Percentiles rank a stretch among this genome's conserved stretches.
These are phyloP conservation scores for Lissocephala sabroskyi DNA, from an alignment of 2,888 invertebrate genomes.

Conservation along the genomic window DNA sequence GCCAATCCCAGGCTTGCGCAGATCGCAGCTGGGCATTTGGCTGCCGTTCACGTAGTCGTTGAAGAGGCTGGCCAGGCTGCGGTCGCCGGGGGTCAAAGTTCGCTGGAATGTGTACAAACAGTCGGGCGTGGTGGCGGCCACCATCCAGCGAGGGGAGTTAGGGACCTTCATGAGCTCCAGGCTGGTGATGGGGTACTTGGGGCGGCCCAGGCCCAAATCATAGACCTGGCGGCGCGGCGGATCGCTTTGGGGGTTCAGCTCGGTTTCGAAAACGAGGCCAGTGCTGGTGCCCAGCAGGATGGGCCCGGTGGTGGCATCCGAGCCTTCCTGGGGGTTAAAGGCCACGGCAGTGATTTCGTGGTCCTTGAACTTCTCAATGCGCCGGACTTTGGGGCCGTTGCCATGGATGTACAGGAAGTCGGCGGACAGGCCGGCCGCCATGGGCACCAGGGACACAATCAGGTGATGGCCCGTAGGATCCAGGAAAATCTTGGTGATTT, in stretches of 20 bases:
- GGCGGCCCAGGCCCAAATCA: conserved; percentile 85
- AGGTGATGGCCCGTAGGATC: conserved; percentile 92
- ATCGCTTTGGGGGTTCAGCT: conserved; percentile 86
- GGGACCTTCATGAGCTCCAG: conserved; percentile 86
- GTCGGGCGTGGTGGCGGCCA: conserved; percentile 88
- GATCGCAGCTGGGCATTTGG: conserved; percentile 75
- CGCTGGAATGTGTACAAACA: conserved; percentile 92
- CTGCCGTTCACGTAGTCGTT: conserved; percentile 52
- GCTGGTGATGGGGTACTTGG: conserved; percentile 86
- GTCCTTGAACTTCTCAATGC: conserved; percentile 72
- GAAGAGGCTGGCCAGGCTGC: conserved; percentile 74
- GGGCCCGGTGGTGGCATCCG: conserved; percentile 82
- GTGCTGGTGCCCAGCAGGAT: conserved; percentile 92
- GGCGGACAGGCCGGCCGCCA: conserved; percentile 73
- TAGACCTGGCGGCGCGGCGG: conserved; percentile 93
- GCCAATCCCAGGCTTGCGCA: too few species aligned
- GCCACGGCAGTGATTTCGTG: conserved; percentile 93
- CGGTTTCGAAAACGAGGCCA: conserved; percentile 92
- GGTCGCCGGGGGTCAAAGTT: conserved; percentile 82
- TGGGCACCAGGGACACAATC: conserved; percentile 80
- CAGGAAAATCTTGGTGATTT: conserved; percentile 72
- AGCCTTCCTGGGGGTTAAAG: conserved; percentile 86
- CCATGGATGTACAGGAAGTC: conserved; percentile 88
- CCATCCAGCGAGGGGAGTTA: conserved; percentile 82
- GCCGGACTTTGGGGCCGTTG: conserved; percentile 83